These are phyloP conservation scores for Nerophis ophidion DNA, from an alignment of 2,113 vertebrate species.

Conservation along the genomic window DNA sequence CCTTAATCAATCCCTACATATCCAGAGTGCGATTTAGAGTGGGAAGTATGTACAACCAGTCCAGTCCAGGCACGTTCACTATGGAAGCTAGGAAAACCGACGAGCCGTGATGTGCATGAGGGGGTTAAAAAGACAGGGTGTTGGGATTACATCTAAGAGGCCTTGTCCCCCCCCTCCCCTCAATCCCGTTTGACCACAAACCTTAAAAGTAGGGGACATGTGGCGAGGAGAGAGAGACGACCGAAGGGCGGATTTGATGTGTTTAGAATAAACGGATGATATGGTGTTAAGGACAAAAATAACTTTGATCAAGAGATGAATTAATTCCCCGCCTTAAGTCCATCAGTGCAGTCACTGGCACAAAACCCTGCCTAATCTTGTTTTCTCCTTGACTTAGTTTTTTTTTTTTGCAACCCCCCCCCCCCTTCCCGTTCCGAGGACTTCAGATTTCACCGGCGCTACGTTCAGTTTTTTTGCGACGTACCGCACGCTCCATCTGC, in stretches of 20 bases:
- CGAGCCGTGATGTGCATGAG: too few relatives aligned
- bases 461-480: slow-evolving; percentile 43
- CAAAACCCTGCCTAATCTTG: slow-evolving; percentile 50
- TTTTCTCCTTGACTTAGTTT: slow-evolving; percentile 30
- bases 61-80: too few relatives aligned
- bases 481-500: slow-evolving; percentile 59
- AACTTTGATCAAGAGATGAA: slow-evolving; percentile 34
- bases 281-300: slow-evolving; percentile 34
- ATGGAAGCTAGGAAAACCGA: too few relatives aligned
- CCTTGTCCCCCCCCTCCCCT: slow-evolving; percentile 49
- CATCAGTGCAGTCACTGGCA: slow-evolving; percentile 26
- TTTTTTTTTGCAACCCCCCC: neutral
- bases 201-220: slow-evolving; percentile 33
- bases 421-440: neutral
- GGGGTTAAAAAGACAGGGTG: neutral
- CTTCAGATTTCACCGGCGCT: slow-evolving; percentile 21
- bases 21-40: too few relatives aligned
- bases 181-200: slow-evolving; percentile 60
- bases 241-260: slow-evolving; percentile 21
- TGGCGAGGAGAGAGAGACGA: slow-evolving; percentile 17
- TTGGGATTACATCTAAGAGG: slow-evolving; percentile 39
- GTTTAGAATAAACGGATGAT: slow-evolving; percentile 52
- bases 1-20: too few relatives aligned
- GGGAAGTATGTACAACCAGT: too few relatives aligned
- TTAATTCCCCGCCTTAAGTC: slow-evolving; percentile 55